Conservation (phyloP, 2,113 vertebrate species). For the Cavia porcellus region DNA sequence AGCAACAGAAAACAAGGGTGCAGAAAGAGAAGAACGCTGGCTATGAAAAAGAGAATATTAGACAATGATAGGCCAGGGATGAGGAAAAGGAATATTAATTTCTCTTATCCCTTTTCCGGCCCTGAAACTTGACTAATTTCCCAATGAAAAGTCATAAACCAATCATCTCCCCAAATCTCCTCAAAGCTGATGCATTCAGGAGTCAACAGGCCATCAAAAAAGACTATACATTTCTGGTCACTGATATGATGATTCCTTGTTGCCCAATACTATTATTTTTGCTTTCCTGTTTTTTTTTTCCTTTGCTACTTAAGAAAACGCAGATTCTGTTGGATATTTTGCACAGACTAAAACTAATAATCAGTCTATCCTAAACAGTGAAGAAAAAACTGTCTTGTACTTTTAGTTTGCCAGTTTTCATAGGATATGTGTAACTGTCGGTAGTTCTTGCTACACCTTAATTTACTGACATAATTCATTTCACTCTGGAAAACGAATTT, state of each 20-base stretch:
- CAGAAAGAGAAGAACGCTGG: not conserved
- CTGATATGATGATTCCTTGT: not conserved
- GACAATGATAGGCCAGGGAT: not conserved
- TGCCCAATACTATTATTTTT: not conserved
- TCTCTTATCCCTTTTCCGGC: not conserved
- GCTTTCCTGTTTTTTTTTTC: not conserved
- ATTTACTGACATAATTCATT: not conserved
- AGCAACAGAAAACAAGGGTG: not conserved
- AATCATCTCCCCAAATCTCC: not conserved
- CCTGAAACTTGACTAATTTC: not conserved
- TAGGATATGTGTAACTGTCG: not conserved
- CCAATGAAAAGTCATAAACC: not conserved
- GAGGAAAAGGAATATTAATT: not conserved
- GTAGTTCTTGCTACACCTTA: not conserved
- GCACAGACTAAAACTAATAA: not conserved
- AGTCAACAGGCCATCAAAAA: not conserved
- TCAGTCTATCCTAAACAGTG: not conserved
- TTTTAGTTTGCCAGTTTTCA: not conserved
- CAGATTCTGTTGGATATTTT: not conserved
- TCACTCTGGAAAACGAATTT: not conserved
- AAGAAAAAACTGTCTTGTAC: not conserved
- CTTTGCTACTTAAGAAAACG: not conserved
- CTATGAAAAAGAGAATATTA: not conserved
- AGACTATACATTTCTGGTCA: not conserved
- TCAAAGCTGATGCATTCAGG: not conserved